Evolutionary conservation across 1,140 invertebrate species (phyloP).

Genomic region (Manduca sexta): DNA sequence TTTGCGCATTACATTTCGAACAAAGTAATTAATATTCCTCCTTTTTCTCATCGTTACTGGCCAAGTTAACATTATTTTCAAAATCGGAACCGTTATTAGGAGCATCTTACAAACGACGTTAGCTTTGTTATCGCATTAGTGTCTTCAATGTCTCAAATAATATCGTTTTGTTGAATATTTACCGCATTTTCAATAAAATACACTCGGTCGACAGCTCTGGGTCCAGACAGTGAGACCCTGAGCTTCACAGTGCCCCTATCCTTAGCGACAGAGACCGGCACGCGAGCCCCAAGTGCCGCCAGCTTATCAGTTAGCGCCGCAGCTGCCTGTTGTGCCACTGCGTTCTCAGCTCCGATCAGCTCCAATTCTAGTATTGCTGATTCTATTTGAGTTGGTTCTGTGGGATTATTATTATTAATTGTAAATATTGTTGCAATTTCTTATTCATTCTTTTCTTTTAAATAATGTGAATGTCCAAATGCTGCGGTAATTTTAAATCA

Average conservation of each 20-base stretch:
- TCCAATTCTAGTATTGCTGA: slow-evolving; percentile 56
- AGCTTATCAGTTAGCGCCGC: slow-evolving; percentile 27
- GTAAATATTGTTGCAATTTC: no score
- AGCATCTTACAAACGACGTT: no score
- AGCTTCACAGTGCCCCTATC: slow-evolving; percentile 32
- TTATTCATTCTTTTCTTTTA: no score
- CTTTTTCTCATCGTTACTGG: no score
- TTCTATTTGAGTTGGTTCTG: slow-evolving; percentile 58
- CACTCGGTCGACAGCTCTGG: slow-evolving; percentile 47
- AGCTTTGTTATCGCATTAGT: background rate
- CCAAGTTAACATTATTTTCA: no score
- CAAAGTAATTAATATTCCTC: no score
- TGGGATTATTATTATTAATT: no score
- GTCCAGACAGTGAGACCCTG: slow-evolving; percentile 33
- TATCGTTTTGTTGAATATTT: slow-evolving; percentile 4
- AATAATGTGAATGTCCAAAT: no score
- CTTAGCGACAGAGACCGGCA: slow-evolving; percentile 33
- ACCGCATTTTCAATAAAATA: slow-evolving; percentile 57
- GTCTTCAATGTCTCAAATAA: background rate
- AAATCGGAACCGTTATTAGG: no score
- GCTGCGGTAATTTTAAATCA: no score
- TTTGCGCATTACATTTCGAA: no score
- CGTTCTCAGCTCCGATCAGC: slow-evolving; percentile 35
- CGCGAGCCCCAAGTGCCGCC: slow-evolving; percentile 37
- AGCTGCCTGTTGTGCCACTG: slow-evolving; percentile 30